Base-by-base conservation (phyloP, 2,113 vertebrate genomes). In the Hippocampus mohnikei region DNA sequence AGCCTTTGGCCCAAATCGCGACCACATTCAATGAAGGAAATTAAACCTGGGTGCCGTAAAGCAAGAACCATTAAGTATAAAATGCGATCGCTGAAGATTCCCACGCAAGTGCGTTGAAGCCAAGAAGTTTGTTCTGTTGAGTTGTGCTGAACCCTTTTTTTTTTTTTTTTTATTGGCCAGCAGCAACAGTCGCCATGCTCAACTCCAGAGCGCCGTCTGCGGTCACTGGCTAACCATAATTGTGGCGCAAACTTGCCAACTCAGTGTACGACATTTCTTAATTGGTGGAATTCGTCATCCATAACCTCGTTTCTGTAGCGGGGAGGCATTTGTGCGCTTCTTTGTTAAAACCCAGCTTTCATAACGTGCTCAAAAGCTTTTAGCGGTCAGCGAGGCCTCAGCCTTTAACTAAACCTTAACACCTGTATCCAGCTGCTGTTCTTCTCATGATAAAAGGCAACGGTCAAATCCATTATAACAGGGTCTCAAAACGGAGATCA, bases 231-330 rank as follows among this genome's bases (percentile, higher is more conserved):
- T 63, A 81, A 78, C 81, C 59, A 20, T 66, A 83, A 88, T 86
- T 88, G 81, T 37, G 16, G 86, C 85, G 84, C 70, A 88, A 75
- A 80, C 44, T 89, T 87, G 81, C 85, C 79, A 75, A 75, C 55
- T 55, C 73, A 61, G 80, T 69, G 71, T 88, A 80, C 82, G 84
- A 73, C 89, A 85, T 90, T 88, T 86, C 86, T 85, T 85, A 85
- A 83, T 89, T 70, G 75, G 72, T 56, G 73, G 84, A 84, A 69
- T 88, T 85, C 80, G 76, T 33, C 0, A 66, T 76, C 58, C 29
- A 73, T 90, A 85, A 90, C 81, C 76, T 90, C n/a, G 71, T 84
- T 80, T 77, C 82, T 63, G 75, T 79, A 75, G 62, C 56, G 70
- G 71, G 82, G 83, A 77, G 70, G 72, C 80, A 78, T 76, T 74